These are phyloP conservation scores for Drosophila lowei DNA, from an alignment of 1,140 invertebrate species.

Conservation along the genomic window DNA sequence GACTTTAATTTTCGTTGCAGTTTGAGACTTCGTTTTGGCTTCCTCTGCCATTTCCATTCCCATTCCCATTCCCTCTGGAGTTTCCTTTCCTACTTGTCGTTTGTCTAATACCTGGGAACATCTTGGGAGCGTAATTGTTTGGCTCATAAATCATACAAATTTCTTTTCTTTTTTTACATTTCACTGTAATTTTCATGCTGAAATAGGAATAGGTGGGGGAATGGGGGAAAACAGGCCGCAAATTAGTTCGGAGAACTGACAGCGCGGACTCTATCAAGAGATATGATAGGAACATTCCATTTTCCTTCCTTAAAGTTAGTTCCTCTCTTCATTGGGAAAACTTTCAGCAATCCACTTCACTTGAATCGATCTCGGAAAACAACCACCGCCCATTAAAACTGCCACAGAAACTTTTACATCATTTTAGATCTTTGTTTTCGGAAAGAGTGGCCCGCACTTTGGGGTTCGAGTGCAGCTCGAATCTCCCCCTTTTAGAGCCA, in stretches of 20 bases:
- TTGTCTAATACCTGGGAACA: slow-evolving; percentile 59
- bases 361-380: background rate
- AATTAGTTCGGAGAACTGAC: slow-evolving; percentile 51
- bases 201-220: background rate
- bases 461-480: slow-evolving; percentile 42
- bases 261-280: background rate
- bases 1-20: slow-evolving; percentile 78
- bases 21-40: slow-evolving; percentile 2
- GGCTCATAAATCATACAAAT: slow-evolving; percentile 72
- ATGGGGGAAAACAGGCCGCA: slow-evolving; percentile 43
- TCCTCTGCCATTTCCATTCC: slow-evolving; percentile 28
- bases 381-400: slow-evolving; percentile 23
- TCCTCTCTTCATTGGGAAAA: slow-evolving; percentile 36
- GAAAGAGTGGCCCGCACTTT: slow-evolving; percentile 36
- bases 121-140: slow-evolving; percentile 73
- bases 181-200: slow-evolving; percentile 68
- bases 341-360: slow-evolving; percentile 10
- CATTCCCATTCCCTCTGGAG: slow-evolving; percentile 1
- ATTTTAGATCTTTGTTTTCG: slow-evolving; percentile 32
- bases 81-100: slow-evolving; percentile 15
- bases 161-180: slow-evolving; percentile 63
- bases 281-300: slow-evolving; percentile 4
- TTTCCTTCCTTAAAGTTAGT: background rate
- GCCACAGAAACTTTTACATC: slow-evolving; percentile 51
- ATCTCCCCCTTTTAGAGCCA: slow-evolving; percentile 4